Percentiles rank a stretch among this genome's conserved stretches.
Evolutionary conservation across 2,113 vertebrate genomes (phyloP).

Genomic region (Tragelaphus scriptus): DNA sequence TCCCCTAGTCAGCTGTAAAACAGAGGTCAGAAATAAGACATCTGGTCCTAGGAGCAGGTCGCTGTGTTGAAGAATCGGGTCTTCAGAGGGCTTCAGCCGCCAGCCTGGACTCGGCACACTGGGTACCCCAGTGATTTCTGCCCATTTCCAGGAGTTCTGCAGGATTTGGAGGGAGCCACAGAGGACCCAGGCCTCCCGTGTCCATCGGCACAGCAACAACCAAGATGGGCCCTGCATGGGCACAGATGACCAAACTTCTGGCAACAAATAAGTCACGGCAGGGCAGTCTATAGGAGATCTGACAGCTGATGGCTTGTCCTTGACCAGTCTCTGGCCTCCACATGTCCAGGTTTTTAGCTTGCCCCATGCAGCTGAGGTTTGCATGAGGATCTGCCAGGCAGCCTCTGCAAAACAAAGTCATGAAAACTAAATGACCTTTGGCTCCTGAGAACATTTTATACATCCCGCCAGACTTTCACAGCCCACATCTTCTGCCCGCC

Average conservation of each 20-base stretch:
- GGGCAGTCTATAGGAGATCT: constrained; percentile 8
- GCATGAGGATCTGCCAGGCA: neutral
- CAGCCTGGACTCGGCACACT: too few species aligned
- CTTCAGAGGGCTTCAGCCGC: accelerated
- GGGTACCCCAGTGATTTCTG: neutral
- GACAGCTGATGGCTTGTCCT: neutral
- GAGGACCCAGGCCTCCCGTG: neutral
- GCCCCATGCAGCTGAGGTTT: neutral
- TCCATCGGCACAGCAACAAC: neutral
- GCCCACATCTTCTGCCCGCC: neutral
- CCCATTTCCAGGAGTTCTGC: neutral
- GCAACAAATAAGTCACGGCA: neutral
- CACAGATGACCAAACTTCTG: neutral
- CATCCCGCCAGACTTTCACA: neutral
- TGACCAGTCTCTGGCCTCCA: constrained; percentile 24
- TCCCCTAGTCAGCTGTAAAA: neutral
- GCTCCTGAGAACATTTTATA: neutral
- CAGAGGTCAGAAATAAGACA: neutral
- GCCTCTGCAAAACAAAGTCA: neutral
- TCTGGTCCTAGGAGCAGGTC: neutral
- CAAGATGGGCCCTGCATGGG: neutral
- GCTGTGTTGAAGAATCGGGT: neutral
- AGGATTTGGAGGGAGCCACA: neutral
- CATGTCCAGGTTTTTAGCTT: neutral
- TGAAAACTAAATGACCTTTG: neutral